Evolutionary conservation across 2,797 vertebrate genomes (phyloP), one percentile per base, ranked within the genome.

Genomic region (Leptodactylus fallax): DNA sequence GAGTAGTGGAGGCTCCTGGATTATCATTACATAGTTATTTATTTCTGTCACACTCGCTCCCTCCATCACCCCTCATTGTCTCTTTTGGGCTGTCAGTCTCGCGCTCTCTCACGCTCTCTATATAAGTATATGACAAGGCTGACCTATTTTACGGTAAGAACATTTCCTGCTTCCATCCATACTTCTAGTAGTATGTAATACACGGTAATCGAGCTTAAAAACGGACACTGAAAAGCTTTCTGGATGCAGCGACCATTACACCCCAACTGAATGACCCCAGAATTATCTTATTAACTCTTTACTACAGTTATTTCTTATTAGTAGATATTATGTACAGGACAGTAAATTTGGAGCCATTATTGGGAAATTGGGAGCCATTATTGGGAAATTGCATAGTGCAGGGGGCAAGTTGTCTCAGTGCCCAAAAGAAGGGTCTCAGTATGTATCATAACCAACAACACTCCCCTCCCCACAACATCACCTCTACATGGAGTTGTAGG

Each of bases 111-210:
- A 25, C 63, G 10, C 1, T 65, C n/a, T 25, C 63, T 67, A 12
- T 25, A 25, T 67, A 67, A 12, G n/a, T 67, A 65, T 65, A 13
- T 65, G 23, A 67, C 63, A 67, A 65, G 5, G 63, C 23, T 67
- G 63, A 67, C 63, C 63, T 67, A 67, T 67, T 25, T 67, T 25
- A 13, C 63, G 12, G n/a, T 65, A 65, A 11, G 23, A 67, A 67
- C 63, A 67, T 67, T 67, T 67, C 63, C 63, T 67, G 63, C 23
- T 67, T 25, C 11, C 63, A 67, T 67, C 63, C 63, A 67, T 67
- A 25, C 3, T 67, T 67, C 11, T 23, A 25, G 23, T 13, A 67
- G 23, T 67, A 10, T 67, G 61, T 63, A 67, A 25, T 25, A 67
- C 63, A 25, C 63, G 25, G n/a, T 67, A 67, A 67, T 67, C 63